These are phyloP conservation scores for Microtus richardsoni DNA, from an alignment of 2,113 vertebrate genomes.

Conservation along the genomic window DNA sequence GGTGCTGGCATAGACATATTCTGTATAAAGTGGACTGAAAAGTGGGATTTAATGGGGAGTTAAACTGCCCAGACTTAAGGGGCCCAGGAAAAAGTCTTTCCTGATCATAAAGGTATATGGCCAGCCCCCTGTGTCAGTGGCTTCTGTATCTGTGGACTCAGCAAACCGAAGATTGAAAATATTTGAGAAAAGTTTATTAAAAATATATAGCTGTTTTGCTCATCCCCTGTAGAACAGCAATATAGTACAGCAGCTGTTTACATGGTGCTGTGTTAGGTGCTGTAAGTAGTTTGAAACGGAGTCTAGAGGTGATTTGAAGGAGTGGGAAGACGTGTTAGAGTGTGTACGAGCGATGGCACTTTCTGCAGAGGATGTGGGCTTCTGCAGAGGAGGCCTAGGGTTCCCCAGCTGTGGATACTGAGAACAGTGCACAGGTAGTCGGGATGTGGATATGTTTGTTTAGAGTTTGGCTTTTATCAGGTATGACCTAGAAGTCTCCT, in stretches of 20 bases:
- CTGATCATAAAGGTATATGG: background rate
- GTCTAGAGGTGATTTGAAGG: background rate
- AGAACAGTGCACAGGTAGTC: background rate
- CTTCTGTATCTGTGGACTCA: background rate
- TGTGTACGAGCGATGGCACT: too few relatives aligned
- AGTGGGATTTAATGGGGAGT: background rate
- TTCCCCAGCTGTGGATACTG: too few relatives aligned
- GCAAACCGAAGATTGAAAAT: background rate
- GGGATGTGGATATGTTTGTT: background rate
- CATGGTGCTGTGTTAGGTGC: too few relatives aligned
- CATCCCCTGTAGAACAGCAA: background rate
- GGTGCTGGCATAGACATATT: background rate
- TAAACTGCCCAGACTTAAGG: background rate
- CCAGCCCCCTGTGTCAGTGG: background rate
- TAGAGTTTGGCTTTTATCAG: background rate
- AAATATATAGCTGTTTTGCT: background rate
- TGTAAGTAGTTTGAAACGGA: background rate
- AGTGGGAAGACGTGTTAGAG: background rate
- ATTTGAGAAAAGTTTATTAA: background rate
- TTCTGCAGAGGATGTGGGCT: background rate
- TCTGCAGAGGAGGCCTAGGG: background rate
- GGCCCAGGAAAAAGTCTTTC: constrained; percentile 10
- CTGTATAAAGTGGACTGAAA: constrained; percentile 33
- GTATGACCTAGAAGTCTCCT: background rate
- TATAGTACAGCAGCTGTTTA: background rate